A percentile compares a stretch with the other conserved stretches of the same genome.
These are phyloP conservation scores for Cepphus grylle DNA, from an alignment of 2,113 vertebrate species.

Conservation along the genomic window DNA sequence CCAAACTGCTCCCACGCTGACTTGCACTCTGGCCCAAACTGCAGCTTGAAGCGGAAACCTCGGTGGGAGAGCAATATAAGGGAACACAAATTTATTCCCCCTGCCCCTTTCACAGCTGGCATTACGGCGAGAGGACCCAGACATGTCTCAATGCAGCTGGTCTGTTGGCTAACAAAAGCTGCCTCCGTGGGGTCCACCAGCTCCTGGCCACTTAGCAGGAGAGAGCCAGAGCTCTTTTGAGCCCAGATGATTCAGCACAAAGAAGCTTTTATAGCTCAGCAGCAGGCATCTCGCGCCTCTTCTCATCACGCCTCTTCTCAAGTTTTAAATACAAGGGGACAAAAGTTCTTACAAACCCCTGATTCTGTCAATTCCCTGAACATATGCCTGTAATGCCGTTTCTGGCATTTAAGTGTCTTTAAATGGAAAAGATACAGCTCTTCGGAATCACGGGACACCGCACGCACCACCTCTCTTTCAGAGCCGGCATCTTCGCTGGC, in stretches of 20 bases:
- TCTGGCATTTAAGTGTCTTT: background rate
- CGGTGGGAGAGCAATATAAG: background rate
- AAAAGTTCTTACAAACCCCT: background rate
- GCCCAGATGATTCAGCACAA: background rate
- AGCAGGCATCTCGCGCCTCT: background rate
- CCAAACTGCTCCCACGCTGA: background rate
- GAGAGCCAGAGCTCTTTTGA: background rate
- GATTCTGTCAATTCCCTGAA: background rate
- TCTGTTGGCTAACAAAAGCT: background rate
- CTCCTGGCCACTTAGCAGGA: background rate
- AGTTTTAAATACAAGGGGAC: background rate
- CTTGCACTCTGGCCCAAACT: background rate
- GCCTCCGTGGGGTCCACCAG: background rate
- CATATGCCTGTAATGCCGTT: background rate
- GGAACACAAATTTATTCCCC: background rate
- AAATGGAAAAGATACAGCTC: background rate
- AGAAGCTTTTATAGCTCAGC: background rate
- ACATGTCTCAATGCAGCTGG: background rate
- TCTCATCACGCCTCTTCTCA: constrained; percentile 9
- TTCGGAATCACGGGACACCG: background rate
- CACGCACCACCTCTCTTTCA: background rate
- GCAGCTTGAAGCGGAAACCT: background rate
- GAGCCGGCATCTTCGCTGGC: background rate
- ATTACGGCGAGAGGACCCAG: background rate
- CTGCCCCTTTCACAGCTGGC: background rate